Evolutionary conservation across 1,140 invertebrate genomes (phyloP).

Genomic region (Glossosoma conforme): DNA sequence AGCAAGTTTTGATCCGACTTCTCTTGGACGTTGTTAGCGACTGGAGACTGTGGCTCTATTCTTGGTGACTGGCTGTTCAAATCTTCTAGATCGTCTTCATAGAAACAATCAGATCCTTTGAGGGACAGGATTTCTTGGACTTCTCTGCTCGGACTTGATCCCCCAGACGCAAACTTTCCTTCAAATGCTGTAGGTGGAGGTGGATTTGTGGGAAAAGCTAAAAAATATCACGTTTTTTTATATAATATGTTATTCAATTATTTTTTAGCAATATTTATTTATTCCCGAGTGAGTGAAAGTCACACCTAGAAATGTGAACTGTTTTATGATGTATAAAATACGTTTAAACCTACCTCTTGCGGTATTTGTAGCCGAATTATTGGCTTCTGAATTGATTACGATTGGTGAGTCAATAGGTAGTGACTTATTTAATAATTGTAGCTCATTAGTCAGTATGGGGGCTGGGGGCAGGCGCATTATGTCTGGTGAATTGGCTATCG

Average conservation of each 20-base stretch:
- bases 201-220: conserved; percentile 25
- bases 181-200: conserved; percentile 31
- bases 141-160: conserved; percentile 80
- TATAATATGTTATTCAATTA: too few species aligned
- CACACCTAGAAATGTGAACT: too few species aligned
- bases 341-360: conserved; percentile 13
- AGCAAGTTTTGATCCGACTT: conserved; percentile 15
- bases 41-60: conserved; percentile 6
- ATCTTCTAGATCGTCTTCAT: conserved; percentile 25
- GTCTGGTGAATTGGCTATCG: conserved; percentile 40
- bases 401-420: conserved; percentile 10
- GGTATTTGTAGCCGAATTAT: conserved; percentile 13
- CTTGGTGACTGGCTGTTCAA: conserved; percentile 18
- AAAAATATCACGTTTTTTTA: too few species aligned
- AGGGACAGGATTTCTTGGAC: conserved; percentile 71
- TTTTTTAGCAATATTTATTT: too few species aligned
- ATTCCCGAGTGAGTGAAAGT: too few species aligned
- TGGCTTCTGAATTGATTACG: conserved; percentile 8
- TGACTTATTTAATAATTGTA: conserved; percentile 17
- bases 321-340: neutral
- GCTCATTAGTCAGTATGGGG: conserved; percentile 16
- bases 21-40: conserved; percentile 14
- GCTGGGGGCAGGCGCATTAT: conserved; percentile 20
- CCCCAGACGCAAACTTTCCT: conserved; percentile 58
- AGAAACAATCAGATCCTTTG: conserved; percentile 30